phyloP scores from a whole-genome alignment of 2,113 vertebrate species.

The Columba livia region DNA sequence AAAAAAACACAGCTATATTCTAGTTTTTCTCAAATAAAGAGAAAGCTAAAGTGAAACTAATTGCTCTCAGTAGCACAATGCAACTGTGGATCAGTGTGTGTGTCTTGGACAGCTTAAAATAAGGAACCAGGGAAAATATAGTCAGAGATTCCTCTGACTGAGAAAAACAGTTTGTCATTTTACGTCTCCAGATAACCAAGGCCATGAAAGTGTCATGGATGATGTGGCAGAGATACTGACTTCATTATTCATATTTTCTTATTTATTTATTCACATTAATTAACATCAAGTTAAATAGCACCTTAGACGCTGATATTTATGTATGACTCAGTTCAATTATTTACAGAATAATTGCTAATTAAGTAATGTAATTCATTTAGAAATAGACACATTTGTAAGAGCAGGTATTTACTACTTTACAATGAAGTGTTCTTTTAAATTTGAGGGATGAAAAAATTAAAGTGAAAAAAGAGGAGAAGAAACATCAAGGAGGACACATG shows the following conservation, averaged over 20 bases:
- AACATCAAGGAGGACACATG: neutral
- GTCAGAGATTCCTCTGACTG: neutral
- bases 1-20: neutral
- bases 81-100: neutral
- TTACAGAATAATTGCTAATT: constrained; percentile 6
- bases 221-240: neutral
- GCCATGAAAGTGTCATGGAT: neutral
- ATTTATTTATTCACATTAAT: constrained; percentile 8
- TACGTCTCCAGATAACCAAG: neutral
- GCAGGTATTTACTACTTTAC: neutral
- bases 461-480: neutral
- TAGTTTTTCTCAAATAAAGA: neutral
- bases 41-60: neutral
- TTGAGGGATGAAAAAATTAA: neutral
- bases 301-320: neutral
- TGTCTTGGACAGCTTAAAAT: neutral
- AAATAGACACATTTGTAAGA: neutral
- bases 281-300: neutral
- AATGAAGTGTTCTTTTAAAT: neutral
- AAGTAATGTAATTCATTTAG: neutral
- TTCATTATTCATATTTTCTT: constrained; percentile 2
- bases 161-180: neutral
- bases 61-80: neutral
- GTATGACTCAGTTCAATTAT: constrained; percentile 23
- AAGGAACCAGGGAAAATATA: neutral